These are phyloP conservation scores for Pardalotus punctatus DNA, from an alignment of 2,113 vertebrate genomes.

Conservation along the genomic window DNA sequence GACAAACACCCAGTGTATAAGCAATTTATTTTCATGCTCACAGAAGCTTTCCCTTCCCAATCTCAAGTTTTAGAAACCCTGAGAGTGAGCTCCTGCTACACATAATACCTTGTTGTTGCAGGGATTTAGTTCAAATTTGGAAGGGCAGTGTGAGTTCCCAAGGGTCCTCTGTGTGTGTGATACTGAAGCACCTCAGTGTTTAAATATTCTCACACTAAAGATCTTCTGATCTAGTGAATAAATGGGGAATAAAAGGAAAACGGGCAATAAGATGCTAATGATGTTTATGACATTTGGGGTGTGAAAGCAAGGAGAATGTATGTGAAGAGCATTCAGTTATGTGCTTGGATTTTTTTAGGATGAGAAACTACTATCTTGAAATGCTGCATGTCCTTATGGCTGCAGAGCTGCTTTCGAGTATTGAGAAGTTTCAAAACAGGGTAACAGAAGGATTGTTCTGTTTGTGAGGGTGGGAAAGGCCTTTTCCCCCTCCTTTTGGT, in stretches of 20 bases:
- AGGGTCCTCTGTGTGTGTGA: neutral
- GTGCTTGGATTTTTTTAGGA: neutral
- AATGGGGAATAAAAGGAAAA: neutral
- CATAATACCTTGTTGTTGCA: accelerated
- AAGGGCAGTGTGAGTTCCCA: neutral
- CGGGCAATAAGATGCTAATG: neutral
- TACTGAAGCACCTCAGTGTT: neutral
- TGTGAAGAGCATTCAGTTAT: neutral
- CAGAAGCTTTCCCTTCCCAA: neutral
- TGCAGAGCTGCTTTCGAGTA: neutral
- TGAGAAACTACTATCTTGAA: neutral
- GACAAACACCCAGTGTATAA: neutral
- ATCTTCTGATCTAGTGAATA: neutral
- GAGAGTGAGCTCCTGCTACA: neutral
- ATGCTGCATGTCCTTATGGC: neutral
- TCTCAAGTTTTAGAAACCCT: neutral
- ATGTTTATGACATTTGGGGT: neutral
- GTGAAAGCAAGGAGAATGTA: neutral
- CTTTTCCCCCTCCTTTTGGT: neutral
- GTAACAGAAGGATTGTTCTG: neutral
- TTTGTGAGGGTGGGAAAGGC: neutral
- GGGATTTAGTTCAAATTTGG: neutral
- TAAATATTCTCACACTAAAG: neutral
- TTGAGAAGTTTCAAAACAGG: neutral
- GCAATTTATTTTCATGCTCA: neutral